Conservation (phyloP, 2,888 invertebrate species). For the Hypercompe scribonia region DNA sequence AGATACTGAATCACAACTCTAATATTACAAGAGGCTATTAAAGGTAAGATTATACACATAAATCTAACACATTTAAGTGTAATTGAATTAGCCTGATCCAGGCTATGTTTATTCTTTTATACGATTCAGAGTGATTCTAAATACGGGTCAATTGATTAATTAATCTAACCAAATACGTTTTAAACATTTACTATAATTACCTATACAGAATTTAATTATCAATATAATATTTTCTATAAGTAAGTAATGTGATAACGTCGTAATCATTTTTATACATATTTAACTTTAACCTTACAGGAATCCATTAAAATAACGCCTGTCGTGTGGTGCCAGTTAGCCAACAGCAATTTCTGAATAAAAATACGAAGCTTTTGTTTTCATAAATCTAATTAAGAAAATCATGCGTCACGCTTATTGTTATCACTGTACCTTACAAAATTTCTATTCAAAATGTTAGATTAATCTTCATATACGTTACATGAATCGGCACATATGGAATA, state of each 20-base stretch:
- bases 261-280: too few relatives aligned
- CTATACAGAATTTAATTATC: not conserved
- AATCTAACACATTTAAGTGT: not conserved
- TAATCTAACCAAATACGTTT: not conserved
- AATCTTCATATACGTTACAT: not conserved
- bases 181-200: not conserved
- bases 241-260: too few relatives aligned
- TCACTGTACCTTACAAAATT: not conserved
- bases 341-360: too few relatives aligned
- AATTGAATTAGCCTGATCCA: not conserved
- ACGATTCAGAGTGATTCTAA: not conserved
- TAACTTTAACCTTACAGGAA: too few relatives aligned
- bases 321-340: not conserved
- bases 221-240: too few relatives aligned
- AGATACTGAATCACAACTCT: not conserved
- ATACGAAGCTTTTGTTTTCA: too few relatives aligned
- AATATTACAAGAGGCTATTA: not conserved
- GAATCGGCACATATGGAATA: too few relatives aligned
- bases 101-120: not conserved
- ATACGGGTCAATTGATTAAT: not conserved
- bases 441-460: not conserved
- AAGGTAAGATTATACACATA: not conserved
- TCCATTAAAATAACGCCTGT: not conserved
- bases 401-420: too few relatives aligned
- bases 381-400: too few relatives aligned